Base-by-base conservation (phyloP, 2,113 vertebrate species). In the Micronycteris hirsuta region DNA sequence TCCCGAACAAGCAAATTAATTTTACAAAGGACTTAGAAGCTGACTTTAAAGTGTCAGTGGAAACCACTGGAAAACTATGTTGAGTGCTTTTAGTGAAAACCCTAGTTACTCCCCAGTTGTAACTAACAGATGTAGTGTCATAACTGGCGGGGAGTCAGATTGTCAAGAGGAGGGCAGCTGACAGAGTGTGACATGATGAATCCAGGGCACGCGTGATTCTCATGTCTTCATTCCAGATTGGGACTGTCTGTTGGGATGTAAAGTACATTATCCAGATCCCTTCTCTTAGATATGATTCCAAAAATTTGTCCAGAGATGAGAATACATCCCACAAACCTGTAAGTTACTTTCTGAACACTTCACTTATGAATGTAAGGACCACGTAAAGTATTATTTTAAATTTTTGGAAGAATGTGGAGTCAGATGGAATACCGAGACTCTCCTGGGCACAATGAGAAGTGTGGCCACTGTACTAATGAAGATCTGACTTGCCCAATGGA, bases 11-110 rank as follows among this genome's bases (percentile, higher is more conserved):
- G 88, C 38, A 90, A 92, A 95, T 71, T 93, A 87, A 93, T 90
- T 81, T 92, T 94, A 87, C 52, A 84, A 92, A 95, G 54, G 17
- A 91, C 89, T 97, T 74, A 92, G 67, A 74, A 88, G 28, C 24
- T 76, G 74, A 95, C 38, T 91, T 95, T 93, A 91, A 97, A 76
- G 54, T 89, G 80, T 38, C 78, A 56, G 0, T 65, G 6, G 84
- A 96, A 70, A 58, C 33, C 26, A 76, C 0, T 68, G 77, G 82
- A 94, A 96, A 96, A 88, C 26, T 88, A 63, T 36, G 16, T 36
- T 20, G 47, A 80, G 28, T 80, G 28, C 31, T 86, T 93, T 93
- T 61, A 88, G 61, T 74, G 43, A 95, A 88, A 93, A 91, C 61
- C 70, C 63, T 80, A 82, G 76, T 65, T 58, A 89, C 36, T 86